A percentile compares a stretch with the other conserved stretches of the same genome.
Conservation (phyloP, 1,140 invertebrate species). For the Capitella teleta region DNA sequence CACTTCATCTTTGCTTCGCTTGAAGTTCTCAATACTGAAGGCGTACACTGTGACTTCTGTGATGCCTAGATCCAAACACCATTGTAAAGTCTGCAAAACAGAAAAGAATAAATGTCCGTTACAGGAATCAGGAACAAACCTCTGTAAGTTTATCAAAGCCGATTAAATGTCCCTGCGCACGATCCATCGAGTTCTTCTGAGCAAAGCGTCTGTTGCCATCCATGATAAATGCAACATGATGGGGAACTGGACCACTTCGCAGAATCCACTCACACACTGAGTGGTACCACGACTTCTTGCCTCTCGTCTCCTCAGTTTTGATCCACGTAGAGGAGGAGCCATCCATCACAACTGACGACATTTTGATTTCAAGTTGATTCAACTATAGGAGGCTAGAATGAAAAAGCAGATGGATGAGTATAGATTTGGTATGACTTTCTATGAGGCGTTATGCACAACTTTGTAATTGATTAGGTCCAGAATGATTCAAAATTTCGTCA, state of each 20-base stretch:
- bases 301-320: too few relatives aligned
- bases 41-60: slow-evolving; percentile 95
- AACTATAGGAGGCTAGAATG: too few relatives aligned
- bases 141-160: slow-evolving; percentile 93
- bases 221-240: slow-evolving; percentile 95
- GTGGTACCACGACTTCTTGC: slow-evolving; percentile 54
- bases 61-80: slow-evolving; percentile 61
- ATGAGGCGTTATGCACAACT: too few relatives aligned
- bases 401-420: too few relatives aligned
- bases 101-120: background rate
- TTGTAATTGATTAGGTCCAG: too few relatives aligned
- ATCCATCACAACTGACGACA: too few relatives aligned
- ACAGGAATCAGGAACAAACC: slow-evolving; percentile 24
- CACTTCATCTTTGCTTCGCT: slow-evolving; percentile 84
- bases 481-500: too few relatives aligned
- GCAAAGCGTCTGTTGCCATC: slow-evolving; percentile 97
- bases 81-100: slow-evolving; percentile 60
- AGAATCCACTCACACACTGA: slow-evolving; percentile 64
- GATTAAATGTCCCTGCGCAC: slow-evolving; percentile 69
- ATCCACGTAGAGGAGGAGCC: too few relatives aligned
- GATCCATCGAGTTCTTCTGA: slow-evolving; percentile 62
- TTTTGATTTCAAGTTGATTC: too few relatives aligned
- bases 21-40: slow-evolving; percentile 99
- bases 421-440: too few relatives aligned
- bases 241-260: slow-evolving; percentile 69